Conservation (phyloP, 2,113 vertebrate genomes). For the Albula goreensis region DNA sequence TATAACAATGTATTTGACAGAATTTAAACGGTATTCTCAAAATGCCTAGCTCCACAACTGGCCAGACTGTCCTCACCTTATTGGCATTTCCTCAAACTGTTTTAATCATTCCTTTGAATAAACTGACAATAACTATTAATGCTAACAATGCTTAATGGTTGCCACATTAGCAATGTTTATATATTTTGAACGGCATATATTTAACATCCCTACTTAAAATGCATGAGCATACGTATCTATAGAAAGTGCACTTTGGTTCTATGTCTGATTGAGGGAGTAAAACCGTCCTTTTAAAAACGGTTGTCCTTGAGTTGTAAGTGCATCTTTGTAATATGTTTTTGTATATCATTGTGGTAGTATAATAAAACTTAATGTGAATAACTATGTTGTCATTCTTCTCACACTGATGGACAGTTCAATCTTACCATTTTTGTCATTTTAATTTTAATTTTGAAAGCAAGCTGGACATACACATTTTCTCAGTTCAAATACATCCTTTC, state of each 20-base stretch:
- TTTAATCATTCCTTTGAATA: neutral
- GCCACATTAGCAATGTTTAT: neutral
- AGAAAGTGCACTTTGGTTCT: slow-evolving; percentile 5
- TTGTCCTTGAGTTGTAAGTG: slow-evolving; percentile 19
- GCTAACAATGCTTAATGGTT: neutral
- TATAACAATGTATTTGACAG: neutral
- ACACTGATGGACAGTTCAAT: neutral
- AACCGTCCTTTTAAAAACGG: slow-evolving; percentile 12
- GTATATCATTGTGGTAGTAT: slow-evolving; percentile 25
- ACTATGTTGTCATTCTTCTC: neutral
- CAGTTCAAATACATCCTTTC: neutral
- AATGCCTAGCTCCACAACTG: neutral
- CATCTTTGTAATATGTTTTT: slow-evolving; percentile 18
- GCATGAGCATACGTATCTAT: neutral
- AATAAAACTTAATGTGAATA: slow-evolving; percentile 9
- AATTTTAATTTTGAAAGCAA: neutral
- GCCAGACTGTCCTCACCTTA: neutral
- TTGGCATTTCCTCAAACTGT: neutral
- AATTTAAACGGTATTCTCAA: neutral
- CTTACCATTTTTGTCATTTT: neutral
- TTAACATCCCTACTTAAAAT: slow-evolving; percentile 16
- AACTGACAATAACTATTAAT: neutral
- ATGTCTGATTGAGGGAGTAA: slow-evolving; percentile 15
- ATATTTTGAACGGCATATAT: neutral
- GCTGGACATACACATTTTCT: neutral